Conservation (phyloP, 2,113 vertebrate species). For the Nothocercus nigrocapillus region DNA sequence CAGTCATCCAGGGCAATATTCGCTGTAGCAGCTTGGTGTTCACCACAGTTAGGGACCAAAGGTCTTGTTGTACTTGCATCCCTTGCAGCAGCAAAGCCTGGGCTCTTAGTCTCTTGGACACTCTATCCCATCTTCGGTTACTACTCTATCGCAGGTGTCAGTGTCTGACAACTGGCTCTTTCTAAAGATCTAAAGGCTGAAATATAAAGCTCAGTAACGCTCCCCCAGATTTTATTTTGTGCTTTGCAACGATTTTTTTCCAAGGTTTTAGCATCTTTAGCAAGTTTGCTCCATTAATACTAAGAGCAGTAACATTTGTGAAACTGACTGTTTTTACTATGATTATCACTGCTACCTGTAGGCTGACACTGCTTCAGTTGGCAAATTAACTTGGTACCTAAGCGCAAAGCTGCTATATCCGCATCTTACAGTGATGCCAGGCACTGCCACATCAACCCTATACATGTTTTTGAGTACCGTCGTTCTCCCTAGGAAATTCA, state of each 20-base stretch:
- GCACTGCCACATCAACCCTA: background rate
- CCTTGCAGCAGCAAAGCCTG: background rate
- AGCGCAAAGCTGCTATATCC: background rate
- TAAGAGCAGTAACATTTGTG: background rate
- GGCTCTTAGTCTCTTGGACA: constrained; percentile 28
- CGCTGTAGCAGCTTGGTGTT: constrained; percentile 69
- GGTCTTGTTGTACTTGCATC: constrained; percentile 38
- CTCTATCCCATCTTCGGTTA: constrained; percentile 32
- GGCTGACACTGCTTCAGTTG: background rate
- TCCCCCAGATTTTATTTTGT: background rate
- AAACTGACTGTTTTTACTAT: background rate
- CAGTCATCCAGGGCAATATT: constrained; percentile 63
- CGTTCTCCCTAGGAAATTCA: background rate
- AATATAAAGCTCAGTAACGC: background rate
- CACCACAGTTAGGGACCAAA: constrained; percentile 42
- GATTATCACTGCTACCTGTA: background rate
- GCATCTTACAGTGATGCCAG: background rate
- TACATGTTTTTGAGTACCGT: background rate
- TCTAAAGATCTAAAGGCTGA: constrained; percentile 7
- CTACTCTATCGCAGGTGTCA: background rate
- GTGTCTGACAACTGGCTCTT: constrained; percentile 34
- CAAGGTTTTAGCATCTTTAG: background rate
- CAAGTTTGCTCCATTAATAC: background rate
- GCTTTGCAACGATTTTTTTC: background rate
- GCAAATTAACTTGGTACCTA: background rate